Evolutionary conservation across 2,888 invertebrate species (phyloP).

Genomic region (Teinopalpus imperialis): DNA sequence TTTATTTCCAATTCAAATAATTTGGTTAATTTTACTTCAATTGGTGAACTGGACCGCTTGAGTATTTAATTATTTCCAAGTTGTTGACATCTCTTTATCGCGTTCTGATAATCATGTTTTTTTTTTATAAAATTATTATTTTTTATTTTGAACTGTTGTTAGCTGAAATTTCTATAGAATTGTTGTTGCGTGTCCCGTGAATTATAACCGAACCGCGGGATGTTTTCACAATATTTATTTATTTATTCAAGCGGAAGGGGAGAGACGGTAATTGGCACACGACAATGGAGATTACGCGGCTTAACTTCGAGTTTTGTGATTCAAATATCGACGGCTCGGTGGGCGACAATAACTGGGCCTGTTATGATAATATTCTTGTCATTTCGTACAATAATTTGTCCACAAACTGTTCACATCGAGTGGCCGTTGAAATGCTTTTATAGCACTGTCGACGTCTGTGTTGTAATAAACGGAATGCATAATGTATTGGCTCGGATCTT

Average conservation of each 20-base stretch:
- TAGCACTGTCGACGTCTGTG: constrained; percentile 35
- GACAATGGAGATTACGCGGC: constrained; percentile 77
- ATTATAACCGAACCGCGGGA: constrained; percentile 43
- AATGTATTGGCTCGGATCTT: constrained; percentile 30
- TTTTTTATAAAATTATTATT: too few relatives aligned
- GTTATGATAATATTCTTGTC: constrained; percentile 76
- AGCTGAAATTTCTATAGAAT: constrained; percentile 13
- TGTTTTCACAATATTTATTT: constrained; percentile 70
- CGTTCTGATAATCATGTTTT: too few relatives aligned
- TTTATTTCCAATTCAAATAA: too few relatives aligned
- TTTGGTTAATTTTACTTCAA: too few relatives aligned
- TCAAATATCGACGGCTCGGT: constrained; percentile 66
- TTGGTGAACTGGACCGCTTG: too few relatives aligned
- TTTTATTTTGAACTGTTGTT: not conserved
- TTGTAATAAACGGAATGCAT: constrained; percentile 47
- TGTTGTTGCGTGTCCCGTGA: constrained; percentile 33
- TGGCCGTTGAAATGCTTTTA: constrained; percentile 41
- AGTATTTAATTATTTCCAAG: too few relatives aligned
- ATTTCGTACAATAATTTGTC: constrained; percentile 65
- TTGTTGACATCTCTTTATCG: too few relatives aligned
- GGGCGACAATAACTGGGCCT: constrained; percentile 66
- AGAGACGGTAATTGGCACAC: constrained; percentile 74
- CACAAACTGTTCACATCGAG: constrained; percentile 45
- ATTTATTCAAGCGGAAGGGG: constrained; percentile 79
- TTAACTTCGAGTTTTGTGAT: constrained; percentile 75